phyloP scores from a whole-genome alignment of 1,140 invertebrate species.

The Oryzaephilus surinamensis region DNA sequence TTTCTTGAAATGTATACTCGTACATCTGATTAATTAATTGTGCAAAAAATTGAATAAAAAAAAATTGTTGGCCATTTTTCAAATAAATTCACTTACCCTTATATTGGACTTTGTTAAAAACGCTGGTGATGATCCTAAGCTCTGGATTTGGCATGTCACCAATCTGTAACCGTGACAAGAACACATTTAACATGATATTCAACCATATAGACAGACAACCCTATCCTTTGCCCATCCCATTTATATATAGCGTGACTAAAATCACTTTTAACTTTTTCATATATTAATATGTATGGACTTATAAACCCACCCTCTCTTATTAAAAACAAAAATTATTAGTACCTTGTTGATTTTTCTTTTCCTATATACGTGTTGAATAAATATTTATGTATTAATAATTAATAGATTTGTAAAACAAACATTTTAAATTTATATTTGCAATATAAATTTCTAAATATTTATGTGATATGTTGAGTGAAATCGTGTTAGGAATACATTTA shows the following conservation, averaged over 20 bases:
- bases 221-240: conserved; percentile 18
- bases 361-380: conserved; percentile 12
- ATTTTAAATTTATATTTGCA: no score
- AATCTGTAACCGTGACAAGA: conserved; percentile 57
- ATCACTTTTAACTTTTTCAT: conserved; percentile 10
- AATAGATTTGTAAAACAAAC: no score
- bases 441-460: no score
- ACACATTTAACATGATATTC: conserved; percentile 8
- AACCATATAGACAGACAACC: conserved; percentile 7
- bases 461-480: no score
- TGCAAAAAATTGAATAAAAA: no score
- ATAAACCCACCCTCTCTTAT: not conserved
- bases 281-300: not conserved
- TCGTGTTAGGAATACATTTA: no score
- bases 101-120: conserved; percentile 70
- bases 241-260: conserved; percentile 23
- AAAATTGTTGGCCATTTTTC: no score
- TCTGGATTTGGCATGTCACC: conserved; percentile 76
- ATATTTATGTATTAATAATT: no score
- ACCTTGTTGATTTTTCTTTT: conserved; percentile 10
- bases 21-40: no score
- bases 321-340: conserved; percentile 9
- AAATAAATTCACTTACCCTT: conserved; percentile 70
- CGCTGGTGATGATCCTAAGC: conserved; percentile 74
- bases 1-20: conserved; percentile 1